Percentiles rank a stretch among this genome's conserved stretches.
phyloP scores from a whole-genome alignment of 2,797 vertebrate species.

The Threskiornis aethiopicus region DNA sequence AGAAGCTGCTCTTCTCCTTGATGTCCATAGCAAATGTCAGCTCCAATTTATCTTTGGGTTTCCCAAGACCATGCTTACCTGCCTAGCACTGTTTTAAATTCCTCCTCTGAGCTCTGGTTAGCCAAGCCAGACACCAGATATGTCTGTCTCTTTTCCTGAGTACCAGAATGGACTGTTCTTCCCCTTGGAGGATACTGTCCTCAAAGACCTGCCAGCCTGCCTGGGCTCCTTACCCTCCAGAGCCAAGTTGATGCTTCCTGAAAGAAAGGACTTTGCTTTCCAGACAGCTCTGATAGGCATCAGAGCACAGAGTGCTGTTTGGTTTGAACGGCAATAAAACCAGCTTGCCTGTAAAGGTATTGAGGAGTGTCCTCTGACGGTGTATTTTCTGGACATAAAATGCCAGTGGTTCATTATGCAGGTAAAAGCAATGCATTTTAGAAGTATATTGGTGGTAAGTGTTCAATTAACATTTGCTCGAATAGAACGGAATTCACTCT shows the following conservation, averaged over 20 bases:
- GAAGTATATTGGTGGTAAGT: background rate
- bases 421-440: background rate
- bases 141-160: background rate
- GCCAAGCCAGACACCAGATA: background rate
- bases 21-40: background rate
- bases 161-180: background rate
- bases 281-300: background rate
- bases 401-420: background rate
- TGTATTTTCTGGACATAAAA: background rate
- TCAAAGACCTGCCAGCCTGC: background rate
- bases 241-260: background rate
- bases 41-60: background rate
- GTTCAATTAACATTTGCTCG: background rate
- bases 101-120: background rate
- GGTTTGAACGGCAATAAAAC: background rate
- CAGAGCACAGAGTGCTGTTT: background rate
- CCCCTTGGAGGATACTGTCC: background rate
- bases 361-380: background rate
- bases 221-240: background rate
- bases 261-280: background rate
- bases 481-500: background rate
- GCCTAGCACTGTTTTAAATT: background rate
- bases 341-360: background rate
- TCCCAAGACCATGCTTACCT: background rate
- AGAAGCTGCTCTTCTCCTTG: background rate